Conservation (phyloP, 2,888 invertebrate genomes). For the Drosophila prolongata region DNA sequence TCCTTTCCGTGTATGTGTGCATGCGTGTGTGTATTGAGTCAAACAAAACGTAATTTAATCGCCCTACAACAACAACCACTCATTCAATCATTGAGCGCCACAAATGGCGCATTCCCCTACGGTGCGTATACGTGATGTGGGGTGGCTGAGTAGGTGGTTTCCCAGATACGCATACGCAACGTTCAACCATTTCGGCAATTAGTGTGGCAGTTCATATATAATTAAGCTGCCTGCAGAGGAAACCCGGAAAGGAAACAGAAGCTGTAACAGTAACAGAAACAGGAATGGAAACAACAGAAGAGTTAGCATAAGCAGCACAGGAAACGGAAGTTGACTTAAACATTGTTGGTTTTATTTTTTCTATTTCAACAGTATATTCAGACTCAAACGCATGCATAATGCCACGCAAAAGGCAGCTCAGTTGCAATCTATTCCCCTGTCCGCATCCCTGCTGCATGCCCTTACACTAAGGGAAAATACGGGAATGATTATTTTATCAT, state of each 20-base stretch:
- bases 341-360: constrained; percentile 12
- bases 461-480: constrained; percentile 4
- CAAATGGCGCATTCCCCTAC: constrained; percentile 41
- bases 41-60: constrained; percentile 66
- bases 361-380: constrained; percentile 17
- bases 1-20: constrained; percentile 1
- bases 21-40: constrained; percentile 13
- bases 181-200: constrained; percentile 43
- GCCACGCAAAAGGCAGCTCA: constrained; percentile 18
- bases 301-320: constrained; percentile 32
- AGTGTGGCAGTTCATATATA: constrained; percentile 43
- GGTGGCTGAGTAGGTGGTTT: neutral
- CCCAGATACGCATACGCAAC: constrained; percentile 51
- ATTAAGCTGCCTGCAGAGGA: constrained; percentile 36
- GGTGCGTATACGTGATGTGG: constrained; percentile 33
- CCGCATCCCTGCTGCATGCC: constrained; percentile 7
- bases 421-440: constrained; percentile 1
- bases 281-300: constrained; percentile 3
- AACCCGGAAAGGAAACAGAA: constrained; percentile 30
- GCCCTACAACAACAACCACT: constrained; percentile 53
- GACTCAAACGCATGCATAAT: constrained; percentile 36
- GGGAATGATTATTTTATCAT: neutral
- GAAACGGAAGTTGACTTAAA: constrained; percentile 47
- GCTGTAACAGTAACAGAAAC: constrained; percentile 16
- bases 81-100: constrained; percentile 43